These are phyloP conservation scores for Eupithecia tripunctaria DNA, from an alignment of 2,888 invertebrate species.

Conservation along the genomic window DNA sequence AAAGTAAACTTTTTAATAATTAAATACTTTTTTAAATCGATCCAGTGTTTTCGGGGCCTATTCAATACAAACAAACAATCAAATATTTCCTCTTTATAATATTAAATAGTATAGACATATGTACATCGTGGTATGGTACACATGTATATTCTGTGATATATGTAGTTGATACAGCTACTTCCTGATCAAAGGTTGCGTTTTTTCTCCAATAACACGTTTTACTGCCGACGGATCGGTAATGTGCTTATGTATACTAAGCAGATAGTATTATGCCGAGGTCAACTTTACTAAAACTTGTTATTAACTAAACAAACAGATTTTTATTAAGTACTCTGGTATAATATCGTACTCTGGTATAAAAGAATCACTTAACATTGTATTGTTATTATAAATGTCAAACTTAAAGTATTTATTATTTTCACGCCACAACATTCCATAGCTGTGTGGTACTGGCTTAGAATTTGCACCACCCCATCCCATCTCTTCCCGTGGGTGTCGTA, in stretches of 20 bases:
- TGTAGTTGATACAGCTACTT: too few species aligned
- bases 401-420: background rate
- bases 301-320: background rate
- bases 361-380: background rate
- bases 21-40: too few species aligned
- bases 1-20: too few species aligned
- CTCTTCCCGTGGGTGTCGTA: too few species aligned
- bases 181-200: conserved; percentile 11
- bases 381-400: background rate
- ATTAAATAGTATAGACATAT: too few species aligned
- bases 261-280: background rate
- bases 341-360: background rate
- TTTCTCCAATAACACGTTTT: background rate
- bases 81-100: too few species aligned
- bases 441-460: too few species aligned
- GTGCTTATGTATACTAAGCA: background rate
- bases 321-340: background rate
- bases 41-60: too few species aligned
- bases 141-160: background rate
- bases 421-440: background rate
- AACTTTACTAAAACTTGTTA: background rate
- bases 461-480: too few species aligned
- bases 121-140: background rate
- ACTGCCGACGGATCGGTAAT: background rate
- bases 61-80: background rate